Base-by-base conservation (phyloP, 1,140 invertebrate species). In the Eriosoma lanigerum region DNA sequence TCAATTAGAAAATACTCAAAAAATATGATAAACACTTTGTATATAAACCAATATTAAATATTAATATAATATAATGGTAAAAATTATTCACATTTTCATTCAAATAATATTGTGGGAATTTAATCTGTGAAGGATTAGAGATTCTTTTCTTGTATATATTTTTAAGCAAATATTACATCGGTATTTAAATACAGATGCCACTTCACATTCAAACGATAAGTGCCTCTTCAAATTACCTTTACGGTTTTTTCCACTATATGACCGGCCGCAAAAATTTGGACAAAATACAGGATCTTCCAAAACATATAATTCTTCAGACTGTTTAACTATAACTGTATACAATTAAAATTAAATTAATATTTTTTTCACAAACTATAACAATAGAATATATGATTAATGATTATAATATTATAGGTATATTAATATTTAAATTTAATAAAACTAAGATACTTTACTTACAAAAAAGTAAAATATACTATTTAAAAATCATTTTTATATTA, bases 151-250 rank as follows among this genome's bases (percentile, higher is more conserved):
- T 13, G 80, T 81, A 48, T 81, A 81, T 10, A 19, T 58, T 81
- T 72, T 81, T 12, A 19, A 26, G 13, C 80, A 81, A 21, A 81
- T 72, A 13, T 58, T n/a, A 44, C 80, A 81, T 10, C 38, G 83
- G 82, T 87, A 88, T 29, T 83, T 84, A 82, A 87, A 87, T 76
- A 85, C 84, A 52, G 87, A 87, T 73, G 86, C 85, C 44, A 87
- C 86, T 38, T 87, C 87, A 82, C 88, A 89, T 82, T 88, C 88
- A 46, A 89, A 86, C 29, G 86, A 87, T 81, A 88, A 82, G 83
- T 90, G 89, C 3, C 87, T 85, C 78, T 85, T 86, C 83, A 89
- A 86, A 82, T 88, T 88, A 58, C 87, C 85, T 15, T 87, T 84
- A 83, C 81, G 81, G 32, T 81, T 64, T 58, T 84, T 83, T 38